Conservation (phyloP, 1,140 invertebrate genomes). For the Dinoponera quadriceps region DNA sequence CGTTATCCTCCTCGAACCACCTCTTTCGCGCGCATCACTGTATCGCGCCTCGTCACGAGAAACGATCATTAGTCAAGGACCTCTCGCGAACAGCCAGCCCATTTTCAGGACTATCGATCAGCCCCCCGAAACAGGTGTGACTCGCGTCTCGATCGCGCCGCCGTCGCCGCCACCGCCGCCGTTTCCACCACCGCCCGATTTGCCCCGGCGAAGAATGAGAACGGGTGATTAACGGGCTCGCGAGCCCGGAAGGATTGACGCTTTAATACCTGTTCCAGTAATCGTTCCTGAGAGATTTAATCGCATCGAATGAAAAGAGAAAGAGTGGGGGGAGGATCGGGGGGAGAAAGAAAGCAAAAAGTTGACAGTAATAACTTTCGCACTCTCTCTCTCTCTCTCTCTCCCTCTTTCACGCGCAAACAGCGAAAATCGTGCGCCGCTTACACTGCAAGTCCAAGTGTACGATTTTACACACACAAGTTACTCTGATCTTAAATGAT, state of each 20-base stretch:
- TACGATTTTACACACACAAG: no score
- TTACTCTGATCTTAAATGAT: no score
- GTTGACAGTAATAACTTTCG: no score
- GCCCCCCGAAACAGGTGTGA: slow-evolving; percentile 65
- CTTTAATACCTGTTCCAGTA: slow-evolving; percentile 28
- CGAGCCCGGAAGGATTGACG: background rate
- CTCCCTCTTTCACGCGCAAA: no score
- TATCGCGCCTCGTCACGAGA: slow-evolving; percentile 73
- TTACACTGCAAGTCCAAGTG: no score
- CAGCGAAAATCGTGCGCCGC: no score
- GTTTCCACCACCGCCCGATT: slow-evolving; percentile 15
- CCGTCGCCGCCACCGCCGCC: background rate
- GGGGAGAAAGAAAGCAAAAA: no score
- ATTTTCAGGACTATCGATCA: slow-evolving; percentile 67
- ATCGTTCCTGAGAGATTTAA: background rate
- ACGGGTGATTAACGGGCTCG: slow-evolving; percentile 25
- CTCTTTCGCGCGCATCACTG: slow-evolving; percentile 58
- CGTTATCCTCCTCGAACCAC: slow-evolving; percentile 38
- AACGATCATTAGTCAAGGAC: slow-evolving; percentile 75
- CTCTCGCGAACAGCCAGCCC: slow-evolving; percentile 59
- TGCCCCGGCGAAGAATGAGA: slow-evolving; percentile 20
- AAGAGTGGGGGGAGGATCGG: background rate
- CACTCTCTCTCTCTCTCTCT: no score
- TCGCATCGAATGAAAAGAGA: background rate
- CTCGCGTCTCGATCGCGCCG: slow-evolving; percentile 44